Evolutionary conservation across 2,797 vertebrate genomes (phyloP).

Genomic region (Darevskia mixta): DNA sequence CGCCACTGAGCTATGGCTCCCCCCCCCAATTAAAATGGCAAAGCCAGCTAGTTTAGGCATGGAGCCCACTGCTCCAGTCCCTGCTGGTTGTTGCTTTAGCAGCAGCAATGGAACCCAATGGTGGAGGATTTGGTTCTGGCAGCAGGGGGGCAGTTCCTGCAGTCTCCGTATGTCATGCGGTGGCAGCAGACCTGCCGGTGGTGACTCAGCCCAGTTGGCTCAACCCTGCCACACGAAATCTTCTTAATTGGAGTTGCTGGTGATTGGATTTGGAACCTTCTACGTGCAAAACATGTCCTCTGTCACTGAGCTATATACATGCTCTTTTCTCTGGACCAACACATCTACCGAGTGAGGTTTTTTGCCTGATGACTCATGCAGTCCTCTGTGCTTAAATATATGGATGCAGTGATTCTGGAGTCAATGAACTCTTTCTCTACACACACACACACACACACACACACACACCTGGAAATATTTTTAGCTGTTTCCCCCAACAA

Average conservation of each 20-base stretch:
- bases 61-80: background rate
- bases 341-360: background rate
- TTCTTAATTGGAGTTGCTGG: background rate
- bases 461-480: background rate
- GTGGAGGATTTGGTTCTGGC: background rate
- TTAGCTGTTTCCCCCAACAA: background rate
- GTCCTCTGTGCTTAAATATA: background rate
- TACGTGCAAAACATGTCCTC: constrained; percentile 4
- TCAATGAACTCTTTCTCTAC: background rate
- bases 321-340: background rate
- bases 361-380: constrained; percentile 2
- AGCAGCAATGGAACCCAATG: background rate
- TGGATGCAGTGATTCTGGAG: background rate
- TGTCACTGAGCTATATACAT: background rate
- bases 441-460: background rate
- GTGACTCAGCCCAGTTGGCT: background rate
- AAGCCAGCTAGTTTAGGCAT: no score
- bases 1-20: background rate
- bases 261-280: background rate
- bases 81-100: background rate
- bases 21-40: background rate
- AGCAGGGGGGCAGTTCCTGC: no score
- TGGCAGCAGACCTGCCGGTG: accelerated
- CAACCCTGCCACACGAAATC: background rate
- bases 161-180: background rate